A percentile compares a stretch with the other conserved stretches of the same genome.
phyloP scores from a whole-genome alignment of 2,888 invertebrate genomes.

The Dicranocentrus wangi region DNA sequence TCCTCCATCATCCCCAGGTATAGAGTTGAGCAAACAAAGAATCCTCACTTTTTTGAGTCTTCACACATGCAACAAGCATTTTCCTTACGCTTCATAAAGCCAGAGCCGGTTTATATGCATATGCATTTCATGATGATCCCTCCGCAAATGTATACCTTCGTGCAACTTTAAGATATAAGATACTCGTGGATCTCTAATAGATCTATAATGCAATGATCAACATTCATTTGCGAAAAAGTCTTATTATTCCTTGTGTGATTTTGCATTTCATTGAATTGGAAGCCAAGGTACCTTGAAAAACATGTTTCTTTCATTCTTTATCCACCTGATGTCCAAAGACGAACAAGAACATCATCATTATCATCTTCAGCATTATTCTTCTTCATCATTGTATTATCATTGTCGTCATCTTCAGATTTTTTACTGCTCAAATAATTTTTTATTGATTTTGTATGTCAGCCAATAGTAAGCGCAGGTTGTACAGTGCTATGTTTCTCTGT shows the following conservation, averaged over 20 bases:
- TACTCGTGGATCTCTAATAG: too few species aligned
- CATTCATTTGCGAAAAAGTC: slow-evolving; percentile 31
- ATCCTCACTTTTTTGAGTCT: too few species aligned
- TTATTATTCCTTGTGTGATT: slow-evolving; percentile 31
- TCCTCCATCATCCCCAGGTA: background rate
- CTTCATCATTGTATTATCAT: slow-evolving; percentile 19
- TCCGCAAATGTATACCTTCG: too few species aligned
- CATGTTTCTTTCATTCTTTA: slow-evolving; percentile 51
- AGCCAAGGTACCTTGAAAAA: slow-evolving; percentile 59
- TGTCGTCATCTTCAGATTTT: slow-evolving; percentile 26
- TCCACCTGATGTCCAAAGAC: slow-evolving; percentile 5
- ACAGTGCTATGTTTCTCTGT: slow-evolving; percentile 12
- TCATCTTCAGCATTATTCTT: slow-evolving; percentile 20
- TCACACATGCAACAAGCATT: too few species aligned
- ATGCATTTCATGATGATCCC: too few species aligned
- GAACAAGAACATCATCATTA: slow-evolving; percentile 35
- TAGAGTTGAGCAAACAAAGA: background rate
- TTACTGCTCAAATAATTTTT: slow-evolving; percentile 13
- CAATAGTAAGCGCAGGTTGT: slow-evolving; percentile 26
- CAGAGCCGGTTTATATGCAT: slow-evolving; percentile 11
- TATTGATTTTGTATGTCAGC: slow-evolving; percentile 47
- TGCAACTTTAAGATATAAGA: too few species aligned
- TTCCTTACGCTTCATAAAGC: background rate
- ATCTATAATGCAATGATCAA: background rate
- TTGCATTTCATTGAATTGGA: slow-evolving; percentile 55